Base-by-base conservation (phyloP, 2,888 invertebrate genomes). In the Pseudococcus viburni region DNA sequence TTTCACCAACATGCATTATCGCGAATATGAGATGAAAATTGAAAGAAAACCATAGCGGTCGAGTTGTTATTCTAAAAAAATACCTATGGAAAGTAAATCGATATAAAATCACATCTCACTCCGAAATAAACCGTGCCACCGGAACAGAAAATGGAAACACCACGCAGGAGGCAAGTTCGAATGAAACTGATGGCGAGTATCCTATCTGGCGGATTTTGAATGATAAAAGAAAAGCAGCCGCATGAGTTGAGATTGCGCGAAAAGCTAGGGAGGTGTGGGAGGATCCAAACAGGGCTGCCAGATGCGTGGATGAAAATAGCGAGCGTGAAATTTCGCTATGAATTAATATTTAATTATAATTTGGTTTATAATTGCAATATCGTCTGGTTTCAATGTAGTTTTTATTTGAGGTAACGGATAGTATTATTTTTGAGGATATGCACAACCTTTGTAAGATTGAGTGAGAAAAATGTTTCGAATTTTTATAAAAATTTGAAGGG, bases 191-290 rank as follows among this genome's bases (percentile, higher is more conserved):
- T 22, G 19, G 22, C 19, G 42, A 42, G n/a, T 19, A 12, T n/a
- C 15, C 15, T 59, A 64, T 64, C 64, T 64, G 12, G 22, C 22
- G 59, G 59, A n/a, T 59, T 55, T 64, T 64, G 64, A 64, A 64
- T 64, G 64, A 64, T 64, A 22, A 64, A 22, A 64, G 22, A 9
- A 64, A 64, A 9, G 22, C 22, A 22, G 64, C 19, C 3, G 64
- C 11, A 22, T 6, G 64, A 64, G 22, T 3, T 64, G 64, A 64
- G 64, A 64, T 19, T 64, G 64, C 64, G 64, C 64, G 64, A 64
- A 59, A 59, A 59, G 5, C 12, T 1, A 51, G 59, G 5, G 9
- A 59, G 19, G 19, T 15, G 55, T 46, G 46, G 11, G 3, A 55
- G 55, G 8, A 22, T 22, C 9, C 22, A 1, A 64, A 7, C 64